Evolutionary conservation across 2,113 vertebrate species (phyloP).

Genomic region (Jaculus jaculus): DNA sequence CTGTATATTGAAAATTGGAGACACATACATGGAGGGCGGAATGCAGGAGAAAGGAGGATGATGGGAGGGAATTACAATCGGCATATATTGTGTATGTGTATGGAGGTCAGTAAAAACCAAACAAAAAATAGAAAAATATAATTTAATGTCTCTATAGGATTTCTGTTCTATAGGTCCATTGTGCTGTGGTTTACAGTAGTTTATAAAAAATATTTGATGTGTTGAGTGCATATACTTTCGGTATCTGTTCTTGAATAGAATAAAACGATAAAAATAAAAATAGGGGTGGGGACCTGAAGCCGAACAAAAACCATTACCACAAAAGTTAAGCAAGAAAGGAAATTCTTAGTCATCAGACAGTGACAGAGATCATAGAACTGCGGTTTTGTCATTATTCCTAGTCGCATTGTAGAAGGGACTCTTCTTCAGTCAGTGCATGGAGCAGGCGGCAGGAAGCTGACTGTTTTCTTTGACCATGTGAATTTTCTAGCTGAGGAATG

Average conservation of each 20-base stretch:
- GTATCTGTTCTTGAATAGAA: not conserved
- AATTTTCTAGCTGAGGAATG: slow-evolving; percentile 80
- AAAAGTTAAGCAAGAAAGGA: not conserved
- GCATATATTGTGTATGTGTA: no score
- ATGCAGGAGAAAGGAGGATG: no score
- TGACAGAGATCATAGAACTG: slow-evolving; percentile 31
- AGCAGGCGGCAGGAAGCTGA: slow-evolving; percentile 74
- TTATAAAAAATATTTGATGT: not conserved
- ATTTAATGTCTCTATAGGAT: not conserved
- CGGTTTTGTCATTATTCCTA: slow-evolving; percentile 29
- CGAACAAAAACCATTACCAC: not conserved
- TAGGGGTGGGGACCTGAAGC: not conserved
- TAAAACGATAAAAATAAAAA: slow-evolving; percentile 45
- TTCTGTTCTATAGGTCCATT: not conserved
- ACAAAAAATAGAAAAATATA: not conserved
- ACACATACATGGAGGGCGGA: no score
- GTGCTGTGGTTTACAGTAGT: not conserved
- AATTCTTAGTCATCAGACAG: not conserved
- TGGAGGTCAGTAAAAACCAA: no score
- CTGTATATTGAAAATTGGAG: not conserved
- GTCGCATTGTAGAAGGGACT: slow-evolving; percentile 38
- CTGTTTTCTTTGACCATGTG: slow-evolving; percentile 73
- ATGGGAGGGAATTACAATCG: no score
- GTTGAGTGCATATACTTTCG: not conserved
- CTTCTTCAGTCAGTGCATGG: slow-evolving; percentile 55